A percentile compares a stretch with the other conserved stretches of the same genome.
Conservation (phyloP, 2,113 vertebrate genomes). For the Tylochromis polylepis region DNA sequence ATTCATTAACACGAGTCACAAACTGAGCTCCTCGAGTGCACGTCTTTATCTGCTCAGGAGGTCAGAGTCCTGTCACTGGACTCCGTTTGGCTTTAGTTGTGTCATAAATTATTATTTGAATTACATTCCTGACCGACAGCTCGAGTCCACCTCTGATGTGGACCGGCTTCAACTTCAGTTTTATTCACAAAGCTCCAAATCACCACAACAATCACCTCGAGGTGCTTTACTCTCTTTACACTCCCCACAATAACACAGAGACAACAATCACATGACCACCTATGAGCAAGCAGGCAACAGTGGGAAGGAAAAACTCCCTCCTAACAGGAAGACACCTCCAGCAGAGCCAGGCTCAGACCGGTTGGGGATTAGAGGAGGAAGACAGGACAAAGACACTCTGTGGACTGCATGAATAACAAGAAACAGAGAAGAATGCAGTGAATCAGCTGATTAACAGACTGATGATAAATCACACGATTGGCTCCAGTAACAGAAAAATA, state of each 20-base stretch:
- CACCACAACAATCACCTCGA: background rate
- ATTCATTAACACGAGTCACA: background rate
- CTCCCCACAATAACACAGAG: background rate
- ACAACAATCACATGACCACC: too few relatives aligned
- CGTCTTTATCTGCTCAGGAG: background rate
- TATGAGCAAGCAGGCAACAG: background rate
- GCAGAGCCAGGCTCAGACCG: background rate
- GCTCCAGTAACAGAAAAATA: background rate
- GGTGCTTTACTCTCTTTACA: background rate
- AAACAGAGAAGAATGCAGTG: background rate
- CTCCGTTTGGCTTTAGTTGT: background rate
- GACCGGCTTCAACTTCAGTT: background rate
- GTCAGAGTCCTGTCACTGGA: background rate
- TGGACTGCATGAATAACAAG: background rate
- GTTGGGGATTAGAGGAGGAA: background rate
- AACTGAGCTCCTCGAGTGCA: background rate
- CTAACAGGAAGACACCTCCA: background rate
- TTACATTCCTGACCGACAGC: background rate
- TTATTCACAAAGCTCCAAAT: background rate
- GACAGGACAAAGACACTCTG: background rate
- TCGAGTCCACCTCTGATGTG: background rate
- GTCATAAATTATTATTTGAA: background rate
- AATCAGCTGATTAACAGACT: background rate
- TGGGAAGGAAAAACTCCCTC: background rate
- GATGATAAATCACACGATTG: background rate